Evolutionary conservation across 2,797 vertebrate species (phyloP).

Genomic region (Mus spretus): DNA sequence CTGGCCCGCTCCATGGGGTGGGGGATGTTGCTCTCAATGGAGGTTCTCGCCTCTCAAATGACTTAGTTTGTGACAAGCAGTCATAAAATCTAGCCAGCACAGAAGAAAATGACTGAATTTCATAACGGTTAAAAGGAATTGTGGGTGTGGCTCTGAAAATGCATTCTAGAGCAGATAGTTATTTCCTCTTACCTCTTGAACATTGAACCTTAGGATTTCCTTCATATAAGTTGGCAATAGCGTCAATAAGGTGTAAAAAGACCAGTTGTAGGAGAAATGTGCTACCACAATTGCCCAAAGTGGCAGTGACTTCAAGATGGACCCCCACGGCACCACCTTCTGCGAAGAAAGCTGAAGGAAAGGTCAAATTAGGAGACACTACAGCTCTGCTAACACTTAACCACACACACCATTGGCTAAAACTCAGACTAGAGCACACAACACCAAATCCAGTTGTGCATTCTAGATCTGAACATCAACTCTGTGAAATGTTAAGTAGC

Average conservation of each 20-base stretch:
- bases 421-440: slow-evolving; percentile 31
- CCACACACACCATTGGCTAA: not conserved
- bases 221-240: slow-evolving; percentile 99
- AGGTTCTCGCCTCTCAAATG: not conserved
- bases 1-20: not conserved
- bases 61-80: not conserved
- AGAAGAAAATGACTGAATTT: slow-evolving; percentile 26
- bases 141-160: not conserved
- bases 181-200: slow-evolving; percentile 93
- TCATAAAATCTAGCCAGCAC: not conserved
- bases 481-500: slow-evolving; percentile 28
- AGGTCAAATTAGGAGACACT: not conserved
- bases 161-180: not conserved
- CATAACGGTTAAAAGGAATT: not conserved
- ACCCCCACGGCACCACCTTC: slow-evolving; percentile 93
- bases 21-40: too few species aligned
- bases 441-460: not conserved
- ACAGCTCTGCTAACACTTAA: not conserved
- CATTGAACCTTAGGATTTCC: slow-evolving; percentile 95
- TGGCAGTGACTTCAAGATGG: slow-evolving; percentile 93
- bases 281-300: slow-evolving; percentile 97
- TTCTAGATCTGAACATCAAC: slow-evolving; percentile 32
- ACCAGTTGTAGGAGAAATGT: slow-evolving; percentile 99
- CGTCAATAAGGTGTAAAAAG: slow-evolving; percentile 98
- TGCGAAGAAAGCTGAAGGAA: slow-evolving; percentile 91